These are phyloP conservation scores for Anoura caudifer DNA, from an alignment of 2,113 vertebrate genomes.

Conservation along the genomic window DNA sequence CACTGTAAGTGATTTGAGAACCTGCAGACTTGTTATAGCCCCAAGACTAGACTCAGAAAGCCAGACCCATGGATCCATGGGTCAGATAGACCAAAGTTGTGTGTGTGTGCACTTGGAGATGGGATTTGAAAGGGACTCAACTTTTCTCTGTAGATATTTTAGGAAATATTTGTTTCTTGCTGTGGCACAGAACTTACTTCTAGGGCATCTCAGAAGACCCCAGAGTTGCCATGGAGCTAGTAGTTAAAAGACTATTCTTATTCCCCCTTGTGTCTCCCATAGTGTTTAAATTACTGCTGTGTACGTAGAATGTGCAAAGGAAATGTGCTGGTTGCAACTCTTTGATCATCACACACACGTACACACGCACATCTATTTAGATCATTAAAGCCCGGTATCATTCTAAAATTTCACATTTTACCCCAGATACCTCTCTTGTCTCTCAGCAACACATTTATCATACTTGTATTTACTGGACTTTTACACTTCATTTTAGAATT, in stretches of 20 bases:
- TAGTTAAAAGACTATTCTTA: neutral
- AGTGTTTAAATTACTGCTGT: neutral
- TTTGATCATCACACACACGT: neutral
- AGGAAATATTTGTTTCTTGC: neutral
- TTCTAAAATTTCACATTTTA: conserved; percentile 3
- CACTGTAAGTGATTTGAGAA: neutral
- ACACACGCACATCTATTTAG: neutral
- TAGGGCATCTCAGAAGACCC: neutral
- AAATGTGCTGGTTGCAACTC: neutral
- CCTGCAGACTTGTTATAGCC: neutral
- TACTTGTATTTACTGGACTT: neutral
- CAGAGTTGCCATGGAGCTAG: neutral
- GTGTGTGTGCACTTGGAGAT: neutral
- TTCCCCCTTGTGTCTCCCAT: neutral
- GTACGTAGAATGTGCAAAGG: neutral
- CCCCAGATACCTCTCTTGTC: neutral
- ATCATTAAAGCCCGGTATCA: neutral
- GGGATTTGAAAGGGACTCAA: neutral
- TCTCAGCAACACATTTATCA: neutral
- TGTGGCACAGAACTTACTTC: neutral
- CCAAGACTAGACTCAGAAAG: neutral
- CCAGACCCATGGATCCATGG: neutral
- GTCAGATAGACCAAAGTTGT: neutral
- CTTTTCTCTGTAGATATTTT: neutral
- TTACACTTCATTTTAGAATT: neutral